Conservation (phyloP, 1,140 invertebrate genomes). For the Drosophila hydei region DNA sequence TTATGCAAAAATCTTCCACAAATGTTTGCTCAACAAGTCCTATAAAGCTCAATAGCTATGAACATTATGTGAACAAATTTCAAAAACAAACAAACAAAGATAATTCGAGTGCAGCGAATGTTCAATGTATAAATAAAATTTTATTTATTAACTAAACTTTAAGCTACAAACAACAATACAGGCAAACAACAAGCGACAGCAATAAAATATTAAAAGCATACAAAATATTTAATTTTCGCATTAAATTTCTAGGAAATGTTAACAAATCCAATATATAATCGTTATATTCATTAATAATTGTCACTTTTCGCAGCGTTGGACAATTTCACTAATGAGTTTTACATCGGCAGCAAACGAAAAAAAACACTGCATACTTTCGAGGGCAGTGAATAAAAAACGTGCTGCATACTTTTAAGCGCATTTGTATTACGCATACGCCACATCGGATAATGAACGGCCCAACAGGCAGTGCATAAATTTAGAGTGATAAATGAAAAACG, state of each 20-base stretch:
- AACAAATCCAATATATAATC: constrained; percentile 31
- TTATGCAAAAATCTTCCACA: constrained; percentile 29
- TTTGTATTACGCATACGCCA: constrained; percentile 63
- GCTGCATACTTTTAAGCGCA: constrained; percentile 63
- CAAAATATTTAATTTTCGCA: constrained; percentile 50
- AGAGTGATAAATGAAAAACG: constrained; percentile 73
- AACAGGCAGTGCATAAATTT: constrained; percentile 70
- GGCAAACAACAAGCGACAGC: constrained; percentile 36
- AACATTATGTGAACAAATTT: constrained; percentile 15
- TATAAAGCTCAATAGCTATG: constrained; percentile 9
- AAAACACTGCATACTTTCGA: constrained; percentile 34
- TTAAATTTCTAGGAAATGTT: constrained; percentile 18
- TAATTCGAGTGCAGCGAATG: constrained; percentile 34
- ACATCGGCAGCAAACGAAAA: constrained; percentile 18
- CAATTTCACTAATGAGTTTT: constrained; percentile 76
- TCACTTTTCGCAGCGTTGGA: constrained; percentile 47
- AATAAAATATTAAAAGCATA: constrained; percentile 38
- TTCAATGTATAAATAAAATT: constrained; percentile 32
- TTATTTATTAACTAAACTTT: constrained; percentile 30
- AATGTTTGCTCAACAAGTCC: constrained; percentile 42
- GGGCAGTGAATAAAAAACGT: constrained; percentile 25
- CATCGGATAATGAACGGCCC: constrained; percentile 41
- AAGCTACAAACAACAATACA: constrained; percentile 40
- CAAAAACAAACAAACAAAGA: constrained; percentile 11
- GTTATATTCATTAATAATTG: constrained; percentile 44